A percentile compares a stretch with the other conserved stretches of the same genome.
Evolutionary conservation across 2,888 invertebrate genomes (phyloP).

Genomic region (Agriopis leucophaearia): DNA sequence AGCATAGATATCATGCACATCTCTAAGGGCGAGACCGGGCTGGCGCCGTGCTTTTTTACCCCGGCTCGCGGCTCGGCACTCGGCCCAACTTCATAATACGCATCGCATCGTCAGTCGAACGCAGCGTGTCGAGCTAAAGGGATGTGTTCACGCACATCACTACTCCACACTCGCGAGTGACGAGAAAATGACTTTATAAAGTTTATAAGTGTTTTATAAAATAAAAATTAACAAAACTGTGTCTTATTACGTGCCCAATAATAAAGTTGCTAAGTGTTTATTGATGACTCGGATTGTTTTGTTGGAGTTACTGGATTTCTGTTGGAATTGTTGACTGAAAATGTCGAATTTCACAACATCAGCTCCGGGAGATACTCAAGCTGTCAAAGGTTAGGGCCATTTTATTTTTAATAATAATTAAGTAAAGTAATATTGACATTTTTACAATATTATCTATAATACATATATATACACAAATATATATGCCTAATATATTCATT

Average conservation of each 20-base stretch:
- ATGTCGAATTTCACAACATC: slow-evolving; percentile 70
- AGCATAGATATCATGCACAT: slow-evolving; percentile 66
- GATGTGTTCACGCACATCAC: slow-evolving; percentile 56
- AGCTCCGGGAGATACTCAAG: slow-evolving; percentile 67
- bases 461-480: too few species aligned
- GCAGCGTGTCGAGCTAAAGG: slow-evolving; percentile 58
- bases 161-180: slow-evolving; percentile 57
- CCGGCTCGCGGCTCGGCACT: slow-evolving; percentile 67
- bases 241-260: slow-evolving; percentile 45
- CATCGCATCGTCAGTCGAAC: slow-evolving; percentile 69
- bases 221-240: slow-evolving; percentile 33
- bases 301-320: slow-evolving; percentile 58
- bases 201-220: slow-evolving; percentile 17
- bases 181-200: slow-evolving; percentile 56
- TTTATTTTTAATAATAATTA: slow-evolving; percentile 3
- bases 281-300: slow-evolving; percentile 55
- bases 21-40: slow-evolving; percentile 83
- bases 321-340: slow-evolving; percentile 60
- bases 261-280: slow-evolving; percentile 52
- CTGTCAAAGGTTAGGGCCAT: slow-evolving; percentile 73
- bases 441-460: too few species aligned
- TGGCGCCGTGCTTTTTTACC: slow-evolving; percentile 86
- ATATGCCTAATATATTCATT: too few species aligned
- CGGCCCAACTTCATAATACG: slow-evolving; percentile 69
- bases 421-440: neutral